A percentile compares a stretch with the other conserved stretches of the same genome.
These are phyloP conservation scores for Lytechinus variegatus DNA, from an alignment of 35 echinoderm and acorn worm genomes.

Conservation along the genomic window DNA sequence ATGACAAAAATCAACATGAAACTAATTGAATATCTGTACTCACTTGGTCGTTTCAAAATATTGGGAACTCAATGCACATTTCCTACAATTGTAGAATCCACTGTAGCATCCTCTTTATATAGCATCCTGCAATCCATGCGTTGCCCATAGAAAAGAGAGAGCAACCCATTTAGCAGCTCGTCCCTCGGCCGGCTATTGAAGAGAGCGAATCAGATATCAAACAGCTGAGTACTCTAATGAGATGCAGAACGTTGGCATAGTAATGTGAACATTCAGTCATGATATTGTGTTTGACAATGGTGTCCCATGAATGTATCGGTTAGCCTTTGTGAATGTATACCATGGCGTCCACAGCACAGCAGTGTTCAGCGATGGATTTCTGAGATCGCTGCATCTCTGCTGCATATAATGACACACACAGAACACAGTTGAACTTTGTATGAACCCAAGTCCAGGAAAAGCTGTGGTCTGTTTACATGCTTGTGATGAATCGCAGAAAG, in stretches of 20 bases:
- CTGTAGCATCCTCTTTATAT: neutral
- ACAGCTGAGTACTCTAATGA: conserved; percentile 3
- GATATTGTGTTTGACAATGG: neutral
- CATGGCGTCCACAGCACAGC: neutral
- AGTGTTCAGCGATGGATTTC: neutral
- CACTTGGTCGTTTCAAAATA: neutral
- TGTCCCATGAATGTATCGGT: conserved; percentile 24
- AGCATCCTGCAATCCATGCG: neutral
- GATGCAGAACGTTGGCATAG: conserved; percentile 41
- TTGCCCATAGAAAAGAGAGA: neutral
- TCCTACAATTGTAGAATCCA: neutral
- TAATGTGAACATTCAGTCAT: conserved; percentile 37
- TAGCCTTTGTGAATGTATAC: neutral
- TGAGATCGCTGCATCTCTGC: neutral
- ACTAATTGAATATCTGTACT: neutral
- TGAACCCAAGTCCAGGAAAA: neutral
- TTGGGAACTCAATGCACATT: neutral
- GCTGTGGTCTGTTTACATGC: neutral
- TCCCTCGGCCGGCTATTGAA: conserved; percentile 15
- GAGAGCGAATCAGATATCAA: conserved; percentile 1
- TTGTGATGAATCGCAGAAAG: neutral
- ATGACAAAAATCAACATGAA: neutral
- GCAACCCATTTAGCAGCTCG: neutral
- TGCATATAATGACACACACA: conserved; percentile 2
- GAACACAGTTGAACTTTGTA: conserved; percentile 8